Base-by-base conservation (phyloP, 2,113 vertebrate genomes). In the Dipodomys ordii region DNA sequence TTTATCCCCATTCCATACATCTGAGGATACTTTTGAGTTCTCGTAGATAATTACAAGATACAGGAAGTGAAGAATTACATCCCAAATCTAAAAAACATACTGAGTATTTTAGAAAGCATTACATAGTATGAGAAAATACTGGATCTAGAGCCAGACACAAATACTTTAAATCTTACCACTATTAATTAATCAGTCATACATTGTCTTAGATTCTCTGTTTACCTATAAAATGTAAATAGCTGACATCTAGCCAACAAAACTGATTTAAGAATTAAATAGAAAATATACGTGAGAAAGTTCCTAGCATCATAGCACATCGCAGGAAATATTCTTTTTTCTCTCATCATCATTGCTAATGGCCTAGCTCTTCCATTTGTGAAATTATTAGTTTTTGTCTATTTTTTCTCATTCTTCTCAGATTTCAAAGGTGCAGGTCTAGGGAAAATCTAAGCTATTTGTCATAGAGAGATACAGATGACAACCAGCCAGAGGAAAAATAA, bases 351-450 rank as follows among this genome's bases (percentile, higher is more conserved):
- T 94, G 46, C 16, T 92, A 64, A 93, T 65, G 49, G 64, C 28
- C n/a, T 86, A 73, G 13, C 16, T 92, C 65, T 96, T 93, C 64
- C 72, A 30, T 80, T 94, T 87, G 32, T 90, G 23, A 71, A 92
- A 32, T 84, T 65, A 77, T 89, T 60, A 10, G 44, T 46, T 53
- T 53, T 65, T 73, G 18, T 28, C n/a, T 39, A 68, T 84, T 30
- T 57, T 28, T 22, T 4, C 8, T 28, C 3, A n/a, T 79, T n/a
- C 30, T 35, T 62, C 65, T 86, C 44, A 65, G 7, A 77, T 90
- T 78, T 91, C 65, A 96, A 93, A 92, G 85, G 71, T 92, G 28
- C 44, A 35, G 8, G 28, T 60, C 83, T 18, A 53, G 64, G 28
- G 85, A 60, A 90, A 93, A 39, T n/a, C 32, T 6, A 57, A 35